Percentiles rank a stretch among this genome's conserved stretches.
Conservation (phyloP, 2,113 vertebrate genomes). For the Leucopternis melanops region DNA sequence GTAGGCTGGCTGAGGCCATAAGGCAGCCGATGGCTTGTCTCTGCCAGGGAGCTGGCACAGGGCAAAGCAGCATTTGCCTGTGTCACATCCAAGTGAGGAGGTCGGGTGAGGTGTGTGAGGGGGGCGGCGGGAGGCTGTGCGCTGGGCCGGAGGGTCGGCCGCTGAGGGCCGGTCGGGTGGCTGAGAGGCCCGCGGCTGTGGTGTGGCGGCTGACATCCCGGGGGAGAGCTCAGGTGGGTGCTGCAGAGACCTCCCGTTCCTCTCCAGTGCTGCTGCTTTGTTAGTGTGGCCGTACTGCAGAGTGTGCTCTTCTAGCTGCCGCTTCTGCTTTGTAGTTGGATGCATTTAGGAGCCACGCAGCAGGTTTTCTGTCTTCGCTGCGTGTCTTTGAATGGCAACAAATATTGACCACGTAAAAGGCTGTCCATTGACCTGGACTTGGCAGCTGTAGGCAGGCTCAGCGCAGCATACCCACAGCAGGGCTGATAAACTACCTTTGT, state of each 20-base stretch:
- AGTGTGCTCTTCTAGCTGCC: background rate
- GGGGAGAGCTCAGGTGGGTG: background rate
- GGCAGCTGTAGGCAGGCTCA: background rate
- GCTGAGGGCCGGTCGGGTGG: no score
- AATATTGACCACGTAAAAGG: background rate
- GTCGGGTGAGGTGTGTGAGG: no score
- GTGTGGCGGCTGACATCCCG: fast-evolving
- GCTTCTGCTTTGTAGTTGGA: background rate
- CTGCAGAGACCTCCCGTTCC: background rate
- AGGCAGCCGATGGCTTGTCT: background rate
- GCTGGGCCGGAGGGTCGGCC: background rate
- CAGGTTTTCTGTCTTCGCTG: background rate
- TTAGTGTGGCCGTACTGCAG: no score
- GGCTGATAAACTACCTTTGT: background rate
- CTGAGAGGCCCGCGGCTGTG: background rate
- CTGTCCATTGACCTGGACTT: background rate
- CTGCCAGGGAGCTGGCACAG: fast-evolving
- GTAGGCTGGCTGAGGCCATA: fast-evolving
- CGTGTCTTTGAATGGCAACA: fast-evolving
- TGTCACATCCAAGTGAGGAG: fast-evolving
- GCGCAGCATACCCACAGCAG: background rate
- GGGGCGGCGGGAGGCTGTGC: background rate
- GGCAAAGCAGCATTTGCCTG: fast-evolving
- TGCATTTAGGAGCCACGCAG: background rate
- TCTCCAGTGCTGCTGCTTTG: background rate